These are phyloP conservation scores for Corythornis vintsioides DNA, from an alignment of 2,113 vertebrate species.

Conservation along the genomic window DNA sequence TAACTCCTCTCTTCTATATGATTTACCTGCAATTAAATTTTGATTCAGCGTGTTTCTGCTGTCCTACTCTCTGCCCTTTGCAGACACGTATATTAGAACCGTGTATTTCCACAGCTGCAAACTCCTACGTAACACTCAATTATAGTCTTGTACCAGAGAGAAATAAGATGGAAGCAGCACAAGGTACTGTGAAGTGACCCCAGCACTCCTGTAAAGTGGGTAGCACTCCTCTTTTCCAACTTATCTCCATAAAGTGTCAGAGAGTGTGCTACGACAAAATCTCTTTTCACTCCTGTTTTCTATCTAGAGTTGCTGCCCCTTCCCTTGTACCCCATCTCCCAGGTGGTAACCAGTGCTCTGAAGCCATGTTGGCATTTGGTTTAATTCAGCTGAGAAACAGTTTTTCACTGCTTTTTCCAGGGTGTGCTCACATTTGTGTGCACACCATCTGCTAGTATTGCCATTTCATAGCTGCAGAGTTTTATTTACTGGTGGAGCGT, in stretches of 20 bases:
- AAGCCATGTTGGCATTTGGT: neutral
- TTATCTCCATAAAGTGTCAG: neutral
- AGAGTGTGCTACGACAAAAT: accelerated
- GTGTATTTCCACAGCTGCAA: neutral
- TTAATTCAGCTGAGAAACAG: neutral
- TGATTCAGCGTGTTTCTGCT: neutral
- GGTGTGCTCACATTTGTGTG: accelerated
- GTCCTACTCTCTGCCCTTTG: neutral
- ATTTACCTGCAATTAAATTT: neutral
- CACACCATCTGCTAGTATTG: neutral
- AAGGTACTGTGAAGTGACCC: neutral
- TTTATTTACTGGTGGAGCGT: accelerated
- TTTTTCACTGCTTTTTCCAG: neutral
- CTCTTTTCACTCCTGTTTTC: neutral
- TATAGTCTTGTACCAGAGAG: accelerated
- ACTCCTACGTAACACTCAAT: accelerated
- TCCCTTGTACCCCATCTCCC: neutral
- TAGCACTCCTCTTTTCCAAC: neutral
- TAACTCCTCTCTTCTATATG: neutral
- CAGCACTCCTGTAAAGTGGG: neutral
- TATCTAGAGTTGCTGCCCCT: neutral
- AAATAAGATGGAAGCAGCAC: neutral
- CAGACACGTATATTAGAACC: accelerated
- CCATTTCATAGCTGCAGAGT: accelerated
- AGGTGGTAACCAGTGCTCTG: neutral